phyloP scores from a whole-genome alignment of 2,797 vertebrate species.

The Semaprochilodus insignis region DNA sequence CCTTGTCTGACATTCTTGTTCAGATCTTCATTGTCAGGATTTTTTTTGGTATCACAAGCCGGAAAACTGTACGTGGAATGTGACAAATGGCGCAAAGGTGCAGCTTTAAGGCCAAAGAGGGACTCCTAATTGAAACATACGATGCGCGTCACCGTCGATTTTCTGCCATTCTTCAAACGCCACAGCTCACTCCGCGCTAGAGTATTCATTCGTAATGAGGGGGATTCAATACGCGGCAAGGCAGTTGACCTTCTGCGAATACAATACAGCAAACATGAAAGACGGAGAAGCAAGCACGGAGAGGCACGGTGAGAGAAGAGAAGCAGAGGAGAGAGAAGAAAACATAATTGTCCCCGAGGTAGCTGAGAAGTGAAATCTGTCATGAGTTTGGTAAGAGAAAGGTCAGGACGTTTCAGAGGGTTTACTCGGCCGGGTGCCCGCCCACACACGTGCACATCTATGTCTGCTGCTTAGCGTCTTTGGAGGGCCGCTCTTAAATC shows the following conservation, averaged over 20 bases:
- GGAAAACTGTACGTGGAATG: neutral
- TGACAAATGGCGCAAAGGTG: neutral
- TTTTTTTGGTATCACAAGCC: too few species aligned
- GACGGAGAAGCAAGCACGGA: neutral
- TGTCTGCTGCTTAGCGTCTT: neutral
- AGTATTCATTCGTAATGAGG: neutral
- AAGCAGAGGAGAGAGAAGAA: neutral
- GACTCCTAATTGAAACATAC: neutral
- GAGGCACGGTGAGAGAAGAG: neutral
- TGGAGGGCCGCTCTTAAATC: constrained; percentile 41
- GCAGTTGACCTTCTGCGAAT: constrained; percentile 17
- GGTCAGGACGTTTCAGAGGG: constrained; percentile 54
- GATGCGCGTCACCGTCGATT: neutral
- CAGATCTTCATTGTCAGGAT: too few species aligned
- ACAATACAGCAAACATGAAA: neutral
- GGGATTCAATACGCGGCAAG: neutral
- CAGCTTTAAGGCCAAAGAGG: neutral
- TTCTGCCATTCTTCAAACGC: constrained; percentile 15
- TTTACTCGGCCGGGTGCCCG: constrained; percentile 22
- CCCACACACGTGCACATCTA: neutral
- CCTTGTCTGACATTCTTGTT: too few species aligned
- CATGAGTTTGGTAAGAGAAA: constrained; percentile 51
- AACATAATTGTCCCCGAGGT: constrained; percentile 58
- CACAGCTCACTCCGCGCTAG: neutral
- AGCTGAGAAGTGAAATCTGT: constrained; percentile 42